phyloP scores from a whole-genome alignment of 2,888 invertebrate species.

The Cactoblastis cactorum region DNA sequence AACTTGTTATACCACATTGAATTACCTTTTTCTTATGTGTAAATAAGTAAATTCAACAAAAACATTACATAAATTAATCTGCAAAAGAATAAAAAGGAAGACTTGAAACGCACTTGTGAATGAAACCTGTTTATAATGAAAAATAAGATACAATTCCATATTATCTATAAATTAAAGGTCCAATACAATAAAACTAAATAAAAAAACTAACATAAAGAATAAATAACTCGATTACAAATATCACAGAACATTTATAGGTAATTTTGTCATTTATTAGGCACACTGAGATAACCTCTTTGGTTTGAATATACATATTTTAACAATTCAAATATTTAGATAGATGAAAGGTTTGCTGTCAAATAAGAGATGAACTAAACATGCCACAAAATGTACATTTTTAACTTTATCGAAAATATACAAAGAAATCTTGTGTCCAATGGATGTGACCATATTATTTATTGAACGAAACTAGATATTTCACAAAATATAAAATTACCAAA shows the following conservation, averaged over 20 bases:
- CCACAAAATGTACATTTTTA: too few relatives aligned
- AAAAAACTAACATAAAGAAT: slow-evolving; percentile 20
- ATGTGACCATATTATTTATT: too few relatives aligned
- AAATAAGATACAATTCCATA: neutral
- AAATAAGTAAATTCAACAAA: too few relatives aligned
- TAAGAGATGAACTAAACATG: too few relatives aligned
- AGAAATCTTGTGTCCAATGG: too few relatives aligned
- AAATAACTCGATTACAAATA: slow-evolving; percentile 28
- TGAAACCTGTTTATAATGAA: neutral
- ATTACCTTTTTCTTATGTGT: too few relatives aligned
- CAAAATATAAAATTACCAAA: too few relatives aligned
- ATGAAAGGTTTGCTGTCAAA: too few relatives aligned
- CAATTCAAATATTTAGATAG: too few relatives aligned
- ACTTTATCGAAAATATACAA: too few relatives aligned
- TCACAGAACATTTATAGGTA: slow-evolving; percentile 30
- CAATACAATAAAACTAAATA: slow-evolving; percentile 16
- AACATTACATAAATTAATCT: neutral
- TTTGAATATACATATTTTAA: neutral
- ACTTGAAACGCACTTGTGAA: neutral
- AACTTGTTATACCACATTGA: too few relatives aligned
- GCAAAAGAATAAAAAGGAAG: slow-evolving; percentile 4
- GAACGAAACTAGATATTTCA: too few relatives aligned
- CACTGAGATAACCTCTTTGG: slow-evolving; percentile 11
- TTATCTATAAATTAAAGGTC: neutral
- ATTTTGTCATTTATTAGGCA: slow-evolving; percentile 16